A percentile compares a stretch with the other conserved stretches of the same genome.
phyloP scores from a whole-genome alignment of 1,140 invertebrate genomes.

The Leptonema lineaticorne region DNA sequence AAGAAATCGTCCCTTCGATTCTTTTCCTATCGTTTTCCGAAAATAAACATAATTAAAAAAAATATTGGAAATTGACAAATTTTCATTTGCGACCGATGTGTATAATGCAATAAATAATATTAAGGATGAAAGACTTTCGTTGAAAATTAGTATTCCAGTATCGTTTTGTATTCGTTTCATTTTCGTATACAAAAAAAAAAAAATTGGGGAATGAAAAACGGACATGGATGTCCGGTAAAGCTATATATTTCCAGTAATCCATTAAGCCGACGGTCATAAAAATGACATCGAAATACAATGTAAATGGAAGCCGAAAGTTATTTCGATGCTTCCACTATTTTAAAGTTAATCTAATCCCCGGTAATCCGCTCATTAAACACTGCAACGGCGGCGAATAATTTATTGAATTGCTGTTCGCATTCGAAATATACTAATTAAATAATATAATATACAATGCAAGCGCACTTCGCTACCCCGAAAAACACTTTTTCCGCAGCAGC shows the following conservation, averaged over 20 bases:
- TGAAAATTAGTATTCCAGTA: not conserved
- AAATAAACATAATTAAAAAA: too few species aligned
- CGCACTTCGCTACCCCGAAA: not conserved
- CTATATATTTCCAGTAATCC: constrained; percentile 19
- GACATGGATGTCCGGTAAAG: not conserved
- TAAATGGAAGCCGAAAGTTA: constrained; percentile 5
- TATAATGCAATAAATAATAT: too few species aligned
- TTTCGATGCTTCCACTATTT: constrained; percentile 19
- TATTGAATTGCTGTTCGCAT: not conserved
- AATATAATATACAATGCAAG: not conserved
- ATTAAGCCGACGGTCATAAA: constrained; percentile 27
- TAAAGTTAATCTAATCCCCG: constrained; percentile 27
- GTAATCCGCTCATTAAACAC: constrained; percentile 23
- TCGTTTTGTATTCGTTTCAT: constrained; percentile 11
- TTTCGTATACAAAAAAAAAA: constrained; percentile 11
- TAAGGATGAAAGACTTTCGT: too few species aligned
- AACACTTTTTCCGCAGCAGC: not conserved
- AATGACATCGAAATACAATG: constrained; percentile 21
- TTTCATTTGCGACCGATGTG: too few species aligned
- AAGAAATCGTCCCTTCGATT: too few species aligned
- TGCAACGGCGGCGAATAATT: not conserved
- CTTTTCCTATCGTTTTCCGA: too few species aligned
- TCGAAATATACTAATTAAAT: not conserved
- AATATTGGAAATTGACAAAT: too few species aligned
- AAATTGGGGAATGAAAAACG: constrained; percentile 20